A percentile compares a stretch with the other conserved stretches of the same genome.
phyloP scores from a whole-genome alignment of 2,888 invertebrate species.

The Acleris laterana region DNA sequence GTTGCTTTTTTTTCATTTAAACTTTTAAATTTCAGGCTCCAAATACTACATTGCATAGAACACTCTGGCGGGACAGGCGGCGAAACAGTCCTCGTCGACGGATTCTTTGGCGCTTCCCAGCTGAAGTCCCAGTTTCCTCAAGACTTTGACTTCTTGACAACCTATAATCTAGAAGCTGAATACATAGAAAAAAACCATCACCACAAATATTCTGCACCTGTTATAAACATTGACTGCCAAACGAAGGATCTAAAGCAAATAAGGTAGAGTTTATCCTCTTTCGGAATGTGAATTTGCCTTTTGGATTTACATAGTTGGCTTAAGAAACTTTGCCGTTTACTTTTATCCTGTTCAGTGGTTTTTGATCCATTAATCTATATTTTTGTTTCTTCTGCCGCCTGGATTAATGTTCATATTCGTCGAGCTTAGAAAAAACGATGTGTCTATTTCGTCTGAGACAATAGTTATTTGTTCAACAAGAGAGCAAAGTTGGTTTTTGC shows the following conservation, averaged over 20 bases:
- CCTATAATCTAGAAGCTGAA: slow-evolving; percentile 85
- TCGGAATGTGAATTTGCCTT: not conserved
- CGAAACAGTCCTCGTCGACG: slow-evolving; percentile 89
- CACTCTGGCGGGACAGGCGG: slow-evolving; percentile 86
- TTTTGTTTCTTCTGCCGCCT: not conserved
- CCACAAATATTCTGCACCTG: slow-evolving; percentile 82
- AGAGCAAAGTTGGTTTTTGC: no score
- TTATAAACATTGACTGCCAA: slow-evolving; percentile 82
- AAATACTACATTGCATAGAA: slow-evolving; percentile 74
- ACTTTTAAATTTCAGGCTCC: slow-evolving; percentile 62
- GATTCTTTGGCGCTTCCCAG: slow-evolving; percentile 86
- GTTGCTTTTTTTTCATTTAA: not conserved
- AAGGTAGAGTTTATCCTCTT: slow-evolving; percentile 67
- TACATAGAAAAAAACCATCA: slow-evolving; percentile 87
- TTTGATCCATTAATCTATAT: not conserved
- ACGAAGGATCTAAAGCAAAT: slow-evolving; percentile 85
- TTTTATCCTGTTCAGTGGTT: not conserved
- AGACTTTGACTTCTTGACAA: slow-evolving; percentile 85
- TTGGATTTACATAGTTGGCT: not conserved
- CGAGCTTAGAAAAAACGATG: no score
- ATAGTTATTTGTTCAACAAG: no score
- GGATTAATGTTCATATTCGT: slow-evolving; percentile 16
- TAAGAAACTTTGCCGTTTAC: not conserved
- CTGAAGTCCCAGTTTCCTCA: slow-evolving; percentile 80
- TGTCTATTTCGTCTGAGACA: no score